Evolutionary conservation across 2,113 vertebrate genomes (phyloP), one percentile per base, ranked within the genome.

Genomic region (Grus americana): DNA sequence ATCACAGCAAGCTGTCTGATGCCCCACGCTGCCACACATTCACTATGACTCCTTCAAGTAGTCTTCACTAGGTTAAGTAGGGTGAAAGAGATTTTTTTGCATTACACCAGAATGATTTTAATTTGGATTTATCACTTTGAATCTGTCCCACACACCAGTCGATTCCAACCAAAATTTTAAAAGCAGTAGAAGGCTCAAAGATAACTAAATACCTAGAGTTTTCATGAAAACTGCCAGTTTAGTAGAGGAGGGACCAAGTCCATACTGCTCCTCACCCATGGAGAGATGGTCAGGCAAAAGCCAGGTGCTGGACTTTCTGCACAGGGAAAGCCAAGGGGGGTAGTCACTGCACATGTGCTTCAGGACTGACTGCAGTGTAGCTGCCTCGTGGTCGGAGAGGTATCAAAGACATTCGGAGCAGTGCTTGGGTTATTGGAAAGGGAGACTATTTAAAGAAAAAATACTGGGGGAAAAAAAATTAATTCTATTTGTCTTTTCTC

Each of bases 251-350:
- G 18, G 10, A 57, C 8, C 47, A 57, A 52, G 23, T 14, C 36
- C 2, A 1, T 52, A 12, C 3, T 19, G 14, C 15, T 32, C 11
- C 15, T 84, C 30, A 34, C 4, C 9, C 0, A 0, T 10, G 20
- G 24, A 65, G 52, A 90, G 26, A 20, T 11, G 18, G 42, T 16
- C 44, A 75, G 36, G n/a, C 32, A 85, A 5, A 38, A 24, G 3
- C 32, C 57, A 27, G 23, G 5, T 40, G 24, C 6, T 72, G 44
- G 50, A 74, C 47, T 85, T 95, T 74, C 65, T 75, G 57, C 17
- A 26, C 24, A 55, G 52, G 15, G 5, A 88, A 79, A 93, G 17
- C 5, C n/a, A 70, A 19, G 5, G 5, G 5, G 2, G 2, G 3
- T 34, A 34, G 4, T 50, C 62, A 38, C 75, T 72, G 50, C 3